Base-by-base conservation (phyloP, 2,888 invertebrate species). In the Reticulitermes lucifugus region DNA sequence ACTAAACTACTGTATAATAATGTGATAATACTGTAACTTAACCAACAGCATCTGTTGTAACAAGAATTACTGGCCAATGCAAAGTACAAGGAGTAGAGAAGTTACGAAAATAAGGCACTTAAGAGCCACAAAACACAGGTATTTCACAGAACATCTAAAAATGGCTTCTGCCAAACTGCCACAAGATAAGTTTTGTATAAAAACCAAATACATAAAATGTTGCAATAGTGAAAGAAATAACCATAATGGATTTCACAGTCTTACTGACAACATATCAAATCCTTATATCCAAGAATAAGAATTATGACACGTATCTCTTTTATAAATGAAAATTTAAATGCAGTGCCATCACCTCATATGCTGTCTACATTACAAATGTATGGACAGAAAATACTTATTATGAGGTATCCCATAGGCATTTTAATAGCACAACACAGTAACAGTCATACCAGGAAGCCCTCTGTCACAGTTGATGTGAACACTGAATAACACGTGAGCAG, bases 401-500 rank as follows among this genome's bases (percentile, higher is more conserved):
- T 65, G 65, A 65, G 65, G 65, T 65, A 65, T 65, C n/a, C 65
- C 25, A 25, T 65, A 25, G 25, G 6, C n/a, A n/a, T 65, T 65
- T 25, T 65, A 65, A 65, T 9, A 46, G 46, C 46, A 46, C 65
- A 65, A 10, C n/a, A 65, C 25, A 25, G 9, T 25, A 65, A 65
- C 25, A 25, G 25, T 65, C 65, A 25, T 65, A 65, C 65, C 41
- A 35, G 73, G 73, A 73, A 73, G 73, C 73, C 73, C 73, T 73
- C 5, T 18, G 73, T 73, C 73, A 73, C 41, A 73, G 73, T 73
- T 73, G 73, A 73, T 73, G 10, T 73, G 73, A 73, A 73, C 41
- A 73, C 73, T 73, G 18, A 7, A 41, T 73, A 73, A 10, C 21
- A 73, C 41, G 25, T 35, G 41, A 73, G 73, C 73, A 73, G 73